A percentile compares a stretch with the other conserved stretches of the same genome.
Conservation (phyloP, 2,888 invertebrate species). For the Dryococelus australis region DNA sequence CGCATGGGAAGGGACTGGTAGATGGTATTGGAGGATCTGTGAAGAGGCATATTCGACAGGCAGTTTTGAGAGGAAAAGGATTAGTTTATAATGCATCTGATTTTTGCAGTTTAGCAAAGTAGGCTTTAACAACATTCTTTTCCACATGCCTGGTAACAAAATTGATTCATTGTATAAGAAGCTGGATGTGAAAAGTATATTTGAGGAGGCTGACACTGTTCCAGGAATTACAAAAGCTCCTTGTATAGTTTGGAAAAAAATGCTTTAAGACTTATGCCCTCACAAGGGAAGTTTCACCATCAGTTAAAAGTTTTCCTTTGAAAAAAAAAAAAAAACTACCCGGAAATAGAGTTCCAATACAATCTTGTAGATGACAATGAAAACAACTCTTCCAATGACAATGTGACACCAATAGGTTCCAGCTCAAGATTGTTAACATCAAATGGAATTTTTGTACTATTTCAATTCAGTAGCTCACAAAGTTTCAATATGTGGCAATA, state of each 20-base stretch:
- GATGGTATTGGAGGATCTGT: neutral
- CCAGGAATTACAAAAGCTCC: neutral
- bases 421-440: neutral
- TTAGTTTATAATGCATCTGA: neutral
- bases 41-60: neutral
- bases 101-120: neutral
- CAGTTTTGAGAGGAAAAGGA: neutral
- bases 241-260: neutral
- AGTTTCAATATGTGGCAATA: neutral
- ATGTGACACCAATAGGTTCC: neutral
- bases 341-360: neutral
- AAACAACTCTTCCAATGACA: neutral
- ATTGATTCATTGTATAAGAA: neutral
- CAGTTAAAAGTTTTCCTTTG: neutral
- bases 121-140: neutral
- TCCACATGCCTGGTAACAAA: neutral
- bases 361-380: neutral
- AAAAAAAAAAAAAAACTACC: neutral
- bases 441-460: neutral
- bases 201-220: conserved; percentile 5
- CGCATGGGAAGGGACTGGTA: neutral
- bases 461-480: neutral
- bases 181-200: neutral
- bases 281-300: neutral
- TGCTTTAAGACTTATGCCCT: neutral